Evolutionary conservation across 53 echinoderm and acorn worm species (phyloP).

Genomic region (Holothuria leucospilota): DNA sequence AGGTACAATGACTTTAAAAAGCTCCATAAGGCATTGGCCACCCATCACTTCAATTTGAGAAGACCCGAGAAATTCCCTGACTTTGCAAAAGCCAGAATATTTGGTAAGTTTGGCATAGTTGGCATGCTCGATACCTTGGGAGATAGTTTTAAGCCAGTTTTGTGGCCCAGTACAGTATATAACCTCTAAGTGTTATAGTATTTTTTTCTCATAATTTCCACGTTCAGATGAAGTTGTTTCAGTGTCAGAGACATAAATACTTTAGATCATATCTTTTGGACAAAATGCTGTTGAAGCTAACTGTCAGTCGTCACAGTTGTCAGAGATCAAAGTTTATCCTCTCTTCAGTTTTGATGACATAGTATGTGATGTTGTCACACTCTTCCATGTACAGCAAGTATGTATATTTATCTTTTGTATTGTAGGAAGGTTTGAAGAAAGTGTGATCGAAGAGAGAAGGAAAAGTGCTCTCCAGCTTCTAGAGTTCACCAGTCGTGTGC

Average conservation of each 20-base stretch:
- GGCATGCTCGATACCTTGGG: background rate
- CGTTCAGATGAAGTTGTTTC: too few relatives aligned
- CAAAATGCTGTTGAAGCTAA: too few relatives aligned
- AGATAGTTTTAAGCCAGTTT: background rate
- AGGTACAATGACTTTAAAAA: slow-evolving; percentile 99
- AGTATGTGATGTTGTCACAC: too few relatives aligned
- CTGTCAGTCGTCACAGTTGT: background rate
- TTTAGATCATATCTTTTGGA: too few relatives aligned
- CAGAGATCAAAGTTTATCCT: background rate
- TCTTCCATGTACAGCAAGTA: too few relatives aligned
- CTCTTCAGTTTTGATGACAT: background rate
- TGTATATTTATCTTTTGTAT: background rate
- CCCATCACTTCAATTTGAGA: slow-evolving; percentile 80
- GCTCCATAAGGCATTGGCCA: slow-evolving; percentile 77
- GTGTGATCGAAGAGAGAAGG: slow-evolving; percentile 88
- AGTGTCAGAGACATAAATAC: too few relatives aligned
- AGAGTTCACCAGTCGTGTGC: slow-evolving; percentile 82
- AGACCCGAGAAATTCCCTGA: slow-evolving; percentile 94
- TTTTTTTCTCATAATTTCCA: background rate
- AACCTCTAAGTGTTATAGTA: background rate
- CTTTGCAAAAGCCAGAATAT: slow-evolving; percentile 95
- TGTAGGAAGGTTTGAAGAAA: slow-evolving; percentile 95
- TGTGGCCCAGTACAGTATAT: background rate
- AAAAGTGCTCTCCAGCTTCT: slow-evolving; percentile 84
- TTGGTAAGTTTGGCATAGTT: slow-evolving; percentile 67